Conservation (phyloP, 2,113 vertebrate genomes). For the Crypturellus undulatus region DNA sequence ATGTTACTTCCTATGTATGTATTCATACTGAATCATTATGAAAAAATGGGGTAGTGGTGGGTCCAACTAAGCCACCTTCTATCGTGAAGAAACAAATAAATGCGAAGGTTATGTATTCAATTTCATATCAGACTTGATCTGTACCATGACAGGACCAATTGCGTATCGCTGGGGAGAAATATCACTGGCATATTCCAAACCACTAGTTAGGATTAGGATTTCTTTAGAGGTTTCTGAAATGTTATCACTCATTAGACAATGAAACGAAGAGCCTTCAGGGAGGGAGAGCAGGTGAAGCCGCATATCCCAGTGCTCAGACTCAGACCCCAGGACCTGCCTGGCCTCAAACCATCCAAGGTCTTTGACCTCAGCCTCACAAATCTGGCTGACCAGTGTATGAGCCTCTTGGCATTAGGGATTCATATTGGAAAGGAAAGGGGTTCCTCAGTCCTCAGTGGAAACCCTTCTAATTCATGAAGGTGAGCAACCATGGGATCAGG, state of each 20-base stretch:
- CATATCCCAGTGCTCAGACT: neutral
- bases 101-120: neutral
- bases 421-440: neutral
- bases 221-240: neutral
- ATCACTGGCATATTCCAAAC: neutral
- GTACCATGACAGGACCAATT: neutral
- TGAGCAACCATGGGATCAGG: neutral
- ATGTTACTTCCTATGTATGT: neutral
- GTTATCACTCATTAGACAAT: neutral
- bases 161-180: neutral
- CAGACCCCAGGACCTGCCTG: neutral
- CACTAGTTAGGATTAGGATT: neutral
- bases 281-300: neutral
- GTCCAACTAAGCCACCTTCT: neutral
- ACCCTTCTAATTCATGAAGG: neutral
- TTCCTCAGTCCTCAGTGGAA: rapidly evolving
- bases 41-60: neutral
- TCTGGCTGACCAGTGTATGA: rapidly evolving
- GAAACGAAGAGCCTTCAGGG: neutral
- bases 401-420: neutral
- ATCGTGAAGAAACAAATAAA: neutral
- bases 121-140: neutral
- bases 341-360: neutral
- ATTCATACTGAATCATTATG: neutral
- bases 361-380: neutral